These are phyloP conservation scores for Tetraodon nigroviridis DNA, from an alignment of 2,113 vertebrate genomes.

Conservation along the genomic window DNA sequence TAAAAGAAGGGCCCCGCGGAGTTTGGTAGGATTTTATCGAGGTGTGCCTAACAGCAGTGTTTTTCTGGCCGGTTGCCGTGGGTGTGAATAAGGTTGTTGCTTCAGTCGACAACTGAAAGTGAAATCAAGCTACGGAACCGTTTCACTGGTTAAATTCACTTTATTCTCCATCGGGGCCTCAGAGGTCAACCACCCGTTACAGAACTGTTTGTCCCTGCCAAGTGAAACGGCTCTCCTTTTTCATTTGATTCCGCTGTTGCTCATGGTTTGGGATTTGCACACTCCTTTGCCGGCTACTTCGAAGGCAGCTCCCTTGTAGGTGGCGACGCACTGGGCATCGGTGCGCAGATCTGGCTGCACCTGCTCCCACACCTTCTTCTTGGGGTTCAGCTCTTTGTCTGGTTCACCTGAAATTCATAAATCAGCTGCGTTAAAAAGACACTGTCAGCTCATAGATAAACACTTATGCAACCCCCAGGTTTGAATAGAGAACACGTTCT, in stretches of 20 bases:
- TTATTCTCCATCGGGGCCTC: neutral
- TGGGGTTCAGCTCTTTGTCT: constrained; percentile 95
- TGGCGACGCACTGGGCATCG: constrained; percentile 83
- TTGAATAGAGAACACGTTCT: no score
- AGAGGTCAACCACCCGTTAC: constrained; percentile 19
- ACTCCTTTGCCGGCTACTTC: constrained; percentile 89
- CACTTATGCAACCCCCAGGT: no score
- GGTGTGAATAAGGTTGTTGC: constrained; percentile 24
- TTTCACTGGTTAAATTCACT: constrained; percentile 30
- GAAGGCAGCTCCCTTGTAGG: constrained; percentile 88
- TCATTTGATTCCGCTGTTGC: constrained; percentile 91
- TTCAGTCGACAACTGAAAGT: constrained; percentile 1
- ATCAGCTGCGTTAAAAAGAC: neutral
- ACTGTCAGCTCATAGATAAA: no score
- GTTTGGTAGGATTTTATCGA: constrained; percentile 16
- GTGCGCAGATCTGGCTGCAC: constrained; percentile 91
- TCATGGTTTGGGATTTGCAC: constrained; percentile 90
- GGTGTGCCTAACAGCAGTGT: constrained; percentile 21
- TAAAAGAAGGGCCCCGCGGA: no score
- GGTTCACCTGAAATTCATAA: constrained; percentile 80
- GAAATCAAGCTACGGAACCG: neutral
- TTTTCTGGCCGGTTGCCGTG: constrained; percentile 51
- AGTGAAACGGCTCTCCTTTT: constrained; percentile 38
- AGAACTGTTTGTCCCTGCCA: constrained; percentile 16
- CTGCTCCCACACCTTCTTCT: constrained; percentile 98